Base-by-base conservation (phyloP, 2,113 vertebrate genomes). In the Ptyas mucosa region DNA sequence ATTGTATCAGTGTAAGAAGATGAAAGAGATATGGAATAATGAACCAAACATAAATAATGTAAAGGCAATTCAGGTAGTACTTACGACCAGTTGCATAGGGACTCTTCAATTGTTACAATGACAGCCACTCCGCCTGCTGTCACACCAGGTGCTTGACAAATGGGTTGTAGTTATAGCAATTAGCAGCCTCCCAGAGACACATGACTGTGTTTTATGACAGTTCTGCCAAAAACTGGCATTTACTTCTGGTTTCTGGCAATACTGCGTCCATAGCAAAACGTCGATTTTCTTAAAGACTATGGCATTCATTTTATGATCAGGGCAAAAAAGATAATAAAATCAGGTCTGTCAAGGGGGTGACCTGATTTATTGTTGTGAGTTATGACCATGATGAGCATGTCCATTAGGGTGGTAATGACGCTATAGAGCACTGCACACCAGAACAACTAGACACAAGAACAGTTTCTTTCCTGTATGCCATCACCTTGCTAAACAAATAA, bases 31-130 rank as follows among this genome's bases (percentile, higher is more conserved):
- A 5, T 53, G 46, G 8, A 91, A 61, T 2, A 91, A 12, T 92
- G 93, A 94, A 10, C 12, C 88, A 93, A 93, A 51, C 93, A 91
- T 75, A 0, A 92, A 91, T 88, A 92, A 92, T 29, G n/a, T 23
- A 89, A 52, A 52, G 14, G 43, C 23, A 93, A 87, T 29, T 61
- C 24, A 61, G 24, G 24, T 26, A 61, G 24, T 61, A 26, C 8
- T 24, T 24, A 24, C 9, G 0, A 61, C 0, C 29, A 69, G 12
- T 69, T 69, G 1, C 61, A 69, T n/a, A n/a, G 29, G 29, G 61
- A 69, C 12, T 69, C 61, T 15, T n/a, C 29, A 69, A 12, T 29
- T 69, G 29, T 69, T 69, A n/a, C 12, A 0, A 69, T 69, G 61
- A 69, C 29, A 69, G 29, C 29, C 12, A 1, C 29, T 69, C 29